These are phyloP conservation scores for Ispidina lecontei DNA, from an alignment of 2,797 vertebrate species.

Conservation along the genomic window DNA sequence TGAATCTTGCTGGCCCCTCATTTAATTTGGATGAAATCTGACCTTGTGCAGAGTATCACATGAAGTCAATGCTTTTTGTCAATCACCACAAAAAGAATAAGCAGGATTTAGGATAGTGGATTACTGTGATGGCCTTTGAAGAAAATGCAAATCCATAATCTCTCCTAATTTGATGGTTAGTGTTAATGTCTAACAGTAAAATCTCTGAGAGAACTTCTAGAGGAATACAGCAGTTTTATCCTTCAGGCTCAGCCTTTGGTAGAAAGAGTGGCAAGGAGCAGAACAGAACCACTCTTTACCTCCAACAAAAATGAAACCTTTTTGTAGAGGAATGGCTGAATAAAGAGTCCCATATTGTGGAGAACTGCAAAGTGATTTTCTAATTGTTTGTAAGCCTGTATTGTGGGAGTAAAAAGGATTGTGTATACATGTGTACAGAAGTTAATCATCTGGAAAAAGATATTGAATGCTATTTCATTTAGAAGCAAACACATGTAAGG, in stretches of 20 bases:
- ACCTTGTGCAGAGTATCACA: not conserved
- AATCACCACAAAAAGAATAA: not conserved
- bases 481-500: not conserved
- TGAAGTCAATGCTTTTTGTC: not conserved
- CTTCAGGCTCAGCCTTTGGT: not conserved
- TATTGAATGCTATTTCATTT: not conserved
- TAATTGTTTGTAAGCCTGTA: not conserved
- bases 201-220: not conserved
- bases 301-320: not conserved
- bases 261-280: not conserved
- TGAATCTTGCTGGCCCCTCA: not conserved
- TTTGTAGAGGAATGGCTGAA: not conserved
- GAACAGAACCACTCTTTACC: not conserved
- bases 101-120: not conserved
- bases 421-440: not conserved
- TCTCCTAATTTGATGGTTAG: not conserved
- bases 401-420: not conserved
- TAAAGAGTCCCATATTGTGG: not conserved
- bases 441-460: not conserved
- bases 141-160: slow-evolving; percentile 29
- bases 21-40: not conserved
- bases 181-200: not conserved
- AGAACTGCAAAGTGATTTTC: not conserved
- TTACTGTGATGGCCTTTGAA: slow-evolving; percentile 21
- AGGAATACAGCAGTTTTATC: not conserved